These are phyloP conservation scores for Metopia argyrocephala DNA, from an alignment of 2,888 invertebrate genomes.

Conservation along the genomic window DNA sequence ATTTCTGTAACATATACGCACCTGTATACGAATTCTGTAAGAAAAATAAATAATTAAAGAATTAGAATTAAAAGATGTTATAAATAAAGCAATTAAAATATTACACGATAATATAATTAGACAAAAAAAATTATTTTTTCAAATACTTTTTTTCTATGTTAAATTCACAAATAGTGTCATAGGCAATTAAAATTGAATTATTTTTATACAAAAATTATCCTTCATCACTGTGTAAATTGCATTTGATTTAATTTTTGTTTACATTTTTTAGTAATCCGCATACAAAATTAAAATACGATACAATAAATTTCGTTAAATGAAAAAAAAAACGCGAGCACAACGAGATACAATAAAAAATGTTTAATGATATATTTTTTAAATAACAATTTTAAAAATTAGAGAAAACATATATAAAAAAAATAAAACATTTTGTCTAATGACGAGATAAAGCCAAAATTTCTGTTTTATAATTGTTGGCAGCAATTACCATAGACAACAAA, in stretches of 20 bases:
- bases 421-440: slow-evolving; percentile 72
- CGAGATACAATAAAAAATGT: slow-evolving; percentile 9
- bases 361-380: slow-evolving; percentile 35
- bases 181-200: background rate
- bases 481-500: slow-evolving; percentile 40
- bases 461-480: slow-evolving; percentile 63
- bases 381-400: slow-evolving; percentile 30
- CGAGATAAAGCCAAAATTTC: slow-evolving; percentile 73
- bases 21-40: slow-evolving; percentile 78
- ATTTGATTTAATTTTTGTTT: background rate
- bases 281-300: background rate
- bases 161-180: slow-evolving; percentile 10
- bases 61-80: slow-evolving; percentile 33
- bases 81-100: slow-evolving; percentile 55
- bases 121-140: slow-evolving; percentile 42
- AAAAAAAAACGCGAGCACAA: background rate
- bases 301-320: background rate
- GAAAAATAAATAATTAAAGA: slow-evolving; percentile 23
- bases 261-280: background rate
- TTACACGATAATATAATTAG: slow-evolving; percentile 24
- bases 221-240: background rate
- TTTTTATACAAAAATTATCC: background rate
- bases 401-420: slow-evolving; percentile 54
- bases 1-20: slow-evolving; percentile 77
- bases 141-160: slow-evolving; percentile 45